phyloP scores from a whole-genome alignment of 2,113 vertebrate genomes.

The Coptodon rendalli region DNA sequence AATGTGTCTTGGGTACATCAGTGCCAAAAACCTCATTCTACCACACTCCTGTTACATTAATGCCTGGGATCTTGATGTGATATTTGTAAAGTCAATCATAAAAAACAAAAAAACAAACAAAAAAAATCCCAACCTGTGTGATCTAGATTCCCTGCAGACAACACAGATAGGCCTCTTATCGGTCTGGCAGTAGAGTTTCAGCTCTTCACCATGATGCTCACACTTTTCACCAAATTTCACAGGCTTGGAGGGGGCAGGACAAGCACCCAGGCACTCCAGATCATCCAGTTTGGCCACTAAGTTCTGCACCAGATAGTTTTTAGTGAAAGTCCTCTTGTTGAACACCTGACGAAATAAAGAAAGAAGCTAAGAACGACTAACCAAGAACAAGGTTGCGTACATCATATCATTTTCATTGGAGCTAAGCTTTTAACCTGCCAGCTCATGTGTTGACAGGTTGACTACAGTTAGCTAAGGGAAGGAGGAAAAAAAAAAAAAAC shows the following conservation, averaged over 20 bases:
- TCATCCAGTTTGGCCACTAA: slow-evolving; percentile 72
- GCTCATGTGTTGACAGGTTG: background rate
- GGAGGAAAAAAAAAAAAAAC: background rate
- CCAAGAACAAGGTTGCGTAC: background rate
- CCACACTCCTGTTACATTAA: background rate
- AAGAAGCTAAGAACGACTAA: background rate
- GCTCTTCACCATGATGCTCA: slow-evolving; percentile 70
- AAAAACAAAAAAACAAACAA: background rate
- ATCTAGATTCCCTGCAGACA: slow-evolving; percentile 72
- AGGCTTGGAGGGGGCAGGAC: slow-evolving; percentile 38
- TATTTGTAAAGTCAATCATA: background rate
- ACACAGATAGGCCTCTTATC: slow-evolving; percentile 74
- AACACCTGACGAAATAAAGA: slow-evolving; percentile 60
- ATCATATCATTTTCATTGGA: background rate
- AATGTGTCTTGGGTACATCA: background rate
- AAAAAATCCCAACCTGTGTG: slow-evolving; percentile 61
- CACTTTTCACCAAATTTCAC: slow-evolving; percentile 65
- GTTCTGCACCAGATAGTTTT: slow-evolving; percentile 76
- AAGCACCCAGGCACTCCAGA: slow-evolving; percentile 60
- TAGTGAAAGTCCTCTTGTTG: slow-evolving; percentile 71
- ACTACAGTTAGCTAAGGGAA: background rate
- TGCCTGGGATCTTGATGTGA: background rate
- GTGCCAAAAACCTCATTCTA: background rate
- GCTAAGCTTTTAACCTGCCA: background rate
- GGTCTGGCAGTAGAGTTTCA: slow-evolving; percentile 73